Evolutionary conservation across 2,888 invertebrate genomes (phyloP).

Genomic region (Spodoptera exigua): DNA sequence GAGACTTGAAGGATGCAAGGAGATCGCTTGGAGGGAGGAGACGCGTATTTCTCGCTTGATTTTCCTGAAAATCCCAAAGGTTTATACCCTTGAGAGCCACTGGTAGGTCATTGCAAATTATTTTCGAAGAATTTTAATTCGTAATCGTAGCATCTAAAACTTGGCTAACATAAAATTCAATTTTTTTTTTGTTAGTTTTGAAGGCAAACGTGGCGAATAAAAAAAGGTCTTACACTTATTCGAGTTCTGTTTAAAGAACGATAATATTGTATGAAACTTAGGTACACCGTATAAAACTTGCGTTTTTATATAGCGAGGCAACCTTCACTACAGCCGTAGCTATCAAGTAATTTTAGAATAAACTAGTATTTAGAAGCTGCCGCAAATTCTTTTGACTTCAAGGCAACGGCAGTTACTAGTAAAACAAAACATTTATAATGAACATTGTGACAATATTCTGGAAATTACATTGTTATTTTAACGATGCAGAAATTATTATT

Average conservation of each 20-base stretch:
- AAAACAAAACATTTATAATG: constrained; percentile 9
- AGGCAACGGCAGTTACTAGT: constrained; percentile 12
- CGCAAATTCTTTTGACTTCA: too few relatives aligned
- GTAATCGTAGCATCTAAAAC: neutral
- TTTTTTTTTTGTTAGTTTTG: too few relatives aligned
- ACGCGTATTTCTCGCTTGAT: constrained; percentile 37
- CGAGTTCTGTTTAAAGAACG: too few relatives aligned
- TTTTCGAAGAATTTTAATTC: constrained; percentile 33
- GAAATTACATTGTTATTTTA: constrained; percentile 7
- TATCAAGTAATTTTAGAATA: too few relatives aligned
- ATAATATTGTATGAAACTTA: too few relatives aligned
- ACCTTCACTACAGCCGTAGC: too few relatives aligned
- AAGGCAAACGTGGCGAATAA: too few relatives aligned
- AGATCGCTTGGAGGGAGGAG: constrained; percentile 21
- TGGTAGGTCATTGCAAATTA: constrained; percentile 41
- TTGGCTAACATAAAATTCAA: too few relatives aligned
- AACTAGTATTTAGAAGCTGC: too few relatives aligned
- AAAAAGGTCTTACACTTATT: too few relatives aligned
- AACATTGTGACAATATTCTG: constrained; percentile 3
- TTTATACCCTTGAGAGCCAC: constrained; percentile 23
- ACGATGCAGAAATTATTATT: constrained; percentile 16
- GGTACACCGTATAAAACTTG: too few relatives aligned
- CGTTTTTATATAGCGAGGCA: too few relatives aligned
- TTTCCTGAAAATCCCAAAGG: constrained; percentile 41
- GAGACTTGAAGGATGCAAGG: constrained; percentile 35